These are phyloP conservation scores for Eremophila alpestris DNA, from an alignment of 2,797 vertebrate species.

Conservation along the genomic window DNA sequence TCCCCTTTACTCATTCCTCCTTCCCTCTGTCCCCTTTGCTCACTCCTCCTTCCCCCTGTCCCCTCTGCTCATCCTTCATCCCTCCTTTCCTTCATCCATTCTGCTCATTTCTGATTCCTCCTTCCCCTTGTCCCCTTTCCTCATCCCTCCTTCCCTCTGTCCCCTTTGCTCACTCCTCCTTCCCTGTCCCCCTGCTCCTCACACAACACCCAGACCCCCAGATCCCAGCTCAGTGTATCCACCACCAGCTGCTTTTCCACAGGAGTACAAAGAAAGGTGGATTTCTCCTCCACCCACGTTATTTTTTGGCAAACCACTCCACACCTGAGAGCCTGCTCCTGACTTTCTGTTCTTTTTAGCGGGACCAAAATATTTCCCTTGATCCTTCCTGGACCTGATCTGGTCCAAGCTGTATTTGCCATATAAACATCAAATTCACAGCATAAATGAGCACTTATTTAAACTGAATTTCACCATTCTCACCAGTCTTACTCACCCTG, in stretches of 20 bases:
- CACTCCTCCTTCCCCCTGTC: background rate
- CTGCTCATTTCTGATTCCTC: background rate
- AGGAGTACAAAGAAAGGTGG: background rate
- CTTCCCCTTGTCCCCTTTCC: too few relatives aligned
- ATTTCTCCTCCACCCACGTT: background rate
- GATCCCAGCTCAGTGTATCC: background rate
- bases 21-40: fast-evolving
- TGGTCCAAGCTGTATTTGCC: background rate
- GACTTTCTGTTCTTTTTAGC: background rate
- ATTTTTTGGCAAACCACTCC: background rate
- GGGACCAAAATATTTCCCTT: background rate
- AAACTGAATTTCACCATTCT: background rate
- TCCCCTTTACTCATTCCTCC: background rate
- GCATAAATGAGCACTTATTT: background rate
- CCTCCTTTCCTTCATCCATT: fast-evolving
- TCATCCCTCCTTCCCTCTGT: background rate
- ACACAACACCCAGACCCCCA: background rate
- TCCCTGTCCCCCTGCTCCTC: background rate
- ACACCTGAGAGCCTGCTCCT: background rate
- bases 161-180: too few relatives aligned
- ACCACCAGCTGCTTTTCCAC: background rate
- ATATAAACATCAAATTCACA: background rate
- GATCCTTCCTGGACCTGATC: background rate
- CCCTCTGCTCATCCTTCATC: background rate
- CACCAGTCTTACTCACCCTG: background rate